phyloP scores from a whole-genome alignment of 1,140 invertebrate species.

The Trachymyrmex septentrionalis region DNA sequence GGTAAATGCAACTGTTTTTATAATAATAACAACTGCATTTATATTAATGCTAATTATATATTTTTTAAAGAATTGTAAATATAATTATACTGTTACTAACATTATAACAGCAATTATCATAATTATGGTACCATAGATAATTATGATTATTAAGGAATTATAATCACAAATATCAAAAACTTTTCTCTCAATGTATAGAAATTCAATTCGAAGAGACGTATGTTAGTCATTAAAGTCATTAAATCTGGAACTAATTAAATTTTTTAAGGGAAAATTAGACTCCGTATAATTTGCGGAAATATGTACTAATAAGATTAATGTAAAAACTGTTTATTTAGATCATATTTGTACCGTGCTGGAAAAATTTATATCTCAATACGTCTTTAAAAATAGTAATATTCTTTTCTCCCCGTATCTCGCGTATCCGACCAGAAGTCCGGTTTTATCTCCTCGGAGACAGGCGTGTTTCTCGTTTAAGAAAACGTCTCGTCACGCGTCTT shows the following conservation, averaged over 20 bases:
- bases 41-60: too few species aligned
- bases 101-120: too few species aligned
- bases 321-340: not conserved
- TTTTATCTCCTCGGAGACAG: conserved; percentile 38
- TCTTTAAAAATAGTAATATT: not conserved
- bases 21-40: too few species aligned
- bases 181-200: not conserved
- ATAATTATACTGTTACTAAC: too few species aligned
- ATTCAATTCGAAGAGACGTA: not conserved
- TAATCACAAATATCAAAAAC: too few species aligned
- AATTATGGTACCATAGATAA: too few species aligned
- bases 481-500: conserved; percentile 55
- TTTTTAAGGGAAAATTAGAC: not conserved
- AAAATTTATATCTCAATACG: not conserved
- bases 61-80: too few species aligned
- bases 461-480: conserved; percentile 26
- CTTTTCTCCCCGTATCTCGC: not conserved
- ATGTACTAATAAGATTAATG: not conserved
- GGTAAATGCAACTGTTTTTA: too few species aligned
- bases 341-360: not conserved
- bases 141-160: too few species aligned
- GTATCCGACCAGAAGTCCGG: conserved; percentile 14
- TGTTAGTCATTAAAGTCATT: not conserved
- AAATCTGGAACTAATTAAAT: not conserved
- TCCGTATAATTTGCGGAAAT: not conserved